Base-by-base conservation (phyloP, 2,888 invertebrate species). In the Fabriciana adippe region DNA sequence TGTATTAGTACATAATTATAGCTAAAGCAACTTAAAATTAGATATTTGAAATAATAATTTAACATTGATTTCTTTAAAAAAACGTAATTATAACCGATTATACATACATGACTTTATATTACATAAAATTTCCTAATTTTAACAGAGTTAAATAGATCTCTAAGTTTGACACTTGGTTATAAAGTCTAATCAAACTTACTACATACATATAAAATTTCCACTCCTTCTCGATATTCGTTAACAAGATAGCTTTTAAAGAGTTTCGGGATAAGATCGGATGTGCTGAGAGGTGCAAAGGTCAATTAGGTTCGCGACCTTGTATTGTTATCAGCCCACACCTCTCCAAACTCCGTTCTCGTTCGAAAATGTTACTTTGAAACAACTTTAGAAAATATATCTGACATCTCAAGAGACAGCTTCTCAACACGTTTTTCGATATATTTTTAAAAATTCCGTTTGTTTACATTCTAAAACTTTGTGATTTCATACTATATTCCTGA, bases 241-340 rank as follows among this genome's bases (percentile, higher is more conserved):
- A 69, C 66, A 66, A 67, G 71, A 70, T 70, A 60, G 62, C 61
- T 67, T 69, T 55, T 68, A 71, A 68, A 71, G 70, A 72, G 70
- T 67, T 65, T 70, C 51, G 57, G 70, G 65, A 67, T 68, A 70
- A 70, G 65, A 70, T 70, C 71, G 67, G 70, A 70, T 68, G 65
- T 60, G 62, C 62, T 59, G 53, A 67, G 67, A 67, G 71, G 67
- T 66, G 69, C 57, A 61, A 67, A 71, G 70, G 74, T 73, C 69
- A 60, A 72, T 71, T 65, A 69, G 70, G 70, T 65, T 60, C 69
- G 67, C 69, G 70, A 67, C 70, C 70, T 70, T 67, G 59, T 64
- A 70, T 72, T 70, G 67, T 69, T 67, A 71, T 67, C 71, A 67
- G 62, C 16, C 59, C 13, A 31, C 48, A 48, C 45, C 55, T 55